Evolutionary conservation across 2,888 invertebrate genomes (phyloP).

Genomic region (Spatulosminthurus flaviceps): DNA sequence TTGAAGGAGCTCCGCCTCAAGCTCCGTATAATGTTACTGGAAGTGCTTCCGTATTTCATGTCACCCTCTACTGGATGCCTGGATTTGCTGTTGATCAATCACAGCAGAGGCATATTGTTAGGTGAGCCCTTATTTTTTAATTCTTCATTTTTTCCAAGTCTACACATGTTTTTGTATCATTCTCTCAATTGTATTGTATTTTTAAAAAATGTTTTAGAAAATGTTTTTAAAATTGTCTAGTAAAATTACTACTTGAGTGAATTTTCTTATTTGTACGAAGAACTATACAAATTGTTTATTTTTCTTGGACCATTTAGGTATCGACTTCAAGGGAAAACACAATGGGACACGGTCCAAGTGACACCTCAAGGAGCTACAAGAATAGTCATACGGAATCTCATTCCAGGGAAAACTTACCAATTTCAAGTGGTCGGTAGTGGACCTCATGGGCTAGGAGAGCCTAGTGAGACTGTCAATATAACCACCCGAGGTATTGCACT

Average conservation of each 20-base stretch:
- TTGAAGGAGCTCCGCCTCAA: slow-evolving; percentile 95
- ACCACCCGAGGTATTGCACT: slow-evolving; percentile 80
- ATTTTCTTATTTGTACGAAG: too few relatives aligned
- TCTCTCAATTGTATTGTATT: too few relatives aligned
- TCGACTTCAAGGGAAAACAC: slow-evolving; percentile 83
- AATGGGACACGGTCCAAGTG: slow-evolving; percentile 94
- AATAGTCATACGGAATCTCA: slow-evolving; percentile 88
- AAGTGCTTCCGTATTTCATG: slow-evolving; percentile 87
- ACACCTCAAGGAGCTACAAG: slow-evolving; percentile 89
- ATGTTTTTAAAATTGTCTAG: too few relatives aligned
- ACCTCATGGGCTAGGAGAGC: slow-evolving; percentile 93
- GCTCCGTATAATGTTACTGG: slow-evolving; percentile 96
- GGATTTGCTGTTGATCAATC: slow-evolving; percentile 69
- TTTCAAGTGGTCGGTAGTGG: slow-evolving; percentile 96
- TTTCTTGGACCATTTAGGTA: slow-evolving; percentile 75
- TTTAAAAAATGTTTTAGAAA: too few relatives aligned
- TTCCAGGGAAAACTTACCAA: slow-evolving; percentile 91
- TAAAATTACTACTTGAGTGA: too few relatives aligned
- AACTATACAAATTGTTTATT: too few relatives aligned
- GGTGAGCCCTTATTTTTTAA: slow-evolving; percentile 69
- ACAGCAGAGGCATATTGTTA: slow-evolving; percentile 93
- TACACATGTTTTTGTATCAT: background rate
- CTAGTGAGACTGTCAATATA: slow-evolving; percentile 90
- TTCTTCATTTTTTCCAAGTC: too few relatives aligned
- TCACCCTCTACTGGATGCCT: slow-evolving; percentile 91